These are phyloP conservation scores for cattle (Bos taurus) DNA, from an alignment of 2,113 vertebrate genomes.

Conservation along the genomic window ARS-UCD2.0 NC_037328.1:156280001-156280500, in stretches of 20 bases:
- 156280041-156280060: neutral
- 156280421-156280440: neutral
- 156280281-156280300: neutral
- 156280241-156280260: neutral
- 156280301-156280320: neutral
- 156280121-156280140: neutral
- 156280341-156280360: neutral
- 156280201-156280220: neutral
- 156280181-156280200: neutral
- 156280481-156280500: neutral
- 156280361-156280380: neutral
- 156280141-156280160: neutral
- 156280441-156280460: neutral
- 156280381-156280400: neutral
- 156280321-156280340: neutral
- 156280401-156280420: neutral
- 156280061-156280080: neutral
- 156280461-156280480: neutral
- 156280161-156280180: neutral
- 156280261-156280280: neutral
- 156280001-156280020: fast-evolving
- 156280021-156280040: neutral
- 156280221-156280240: neutral
- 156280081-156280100: neutral
- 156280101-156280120: neutral